phyloP scores from a whole-genome alignment of 2,113 vertebrate genomes.

The Semnornis frantzii region DNA sequence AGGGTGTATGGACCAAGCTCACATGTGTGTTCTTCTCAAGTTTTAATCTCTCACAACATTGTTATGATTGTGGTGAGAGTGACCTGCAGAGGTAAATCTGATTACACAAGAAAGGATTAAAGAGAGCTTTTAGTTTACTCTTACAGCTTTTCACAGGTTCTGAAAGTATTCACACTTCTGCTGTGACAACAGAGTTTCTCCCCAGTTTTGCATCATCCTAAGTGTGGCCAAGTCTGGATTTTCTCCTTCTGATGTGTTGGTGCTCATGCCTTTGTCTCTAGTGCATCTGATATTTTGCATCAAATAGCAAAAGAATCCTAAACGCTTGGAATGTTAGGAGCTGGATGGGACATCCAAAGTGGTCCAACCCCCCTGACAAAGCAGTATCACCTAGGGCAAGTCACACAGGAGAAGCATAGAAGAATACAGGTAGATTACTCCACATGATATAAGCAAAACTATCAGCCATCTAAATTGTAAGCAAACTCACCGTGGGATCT shows the following conservation, averaged over 20 bases:
- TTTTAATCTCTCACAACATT: not conserved
- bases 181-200: not conserved
- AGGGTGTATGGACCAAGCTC: not conserved
- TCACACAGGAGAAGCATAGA: not conserved
- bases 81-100: not conserved
- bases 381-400: too few species aligned
- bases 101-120: not conserved
- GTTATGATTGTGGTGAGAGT: rapidly evolving
- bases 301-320: not conserved
- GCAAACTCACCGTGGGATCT: not conserved
- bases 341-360: too few species aligned
- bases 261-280: not conserved
- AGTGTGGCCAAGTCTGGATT: not conserved
- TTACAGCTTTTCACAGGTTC: not conserved
- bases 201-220: not conserved
- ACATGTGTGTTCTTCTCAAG: not conserved
- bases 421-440: not conserved
- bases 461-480: not conserved
- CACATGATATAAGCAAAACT: not conserved
- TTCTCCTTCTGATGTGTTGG: not conserved
- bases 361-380: too few species aligned
- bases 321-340: too few species aligned
- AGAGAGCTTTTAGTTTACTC: not conserved
- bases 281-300: not conserved
- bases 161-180: not conserved